Conservation (phyloP, 2,888 invertebrate species). For the Drosophila stalkeri region DNA sequence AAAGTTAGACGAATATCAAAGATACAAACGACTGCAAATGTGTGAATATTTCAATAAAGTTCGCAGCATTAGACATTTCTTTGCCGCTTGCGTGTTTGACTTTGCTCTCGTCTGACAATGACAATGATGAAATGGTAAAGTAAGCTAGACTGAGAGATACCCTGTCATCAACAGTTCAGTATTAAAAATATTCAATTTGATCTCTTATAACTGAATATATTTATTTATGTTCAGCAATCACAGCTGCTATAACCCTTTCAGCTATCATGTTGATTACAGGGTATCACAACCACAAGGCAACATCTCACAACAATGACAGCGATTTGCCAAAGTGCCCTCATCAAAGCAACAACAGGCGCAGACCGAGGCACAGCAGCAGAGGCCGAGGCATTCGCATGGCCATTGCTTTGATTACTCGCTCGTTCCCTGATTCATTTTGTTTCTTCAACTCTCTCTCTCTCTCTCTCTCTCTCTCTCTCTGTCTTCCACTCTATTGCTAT, state of each 20-base stretch:
- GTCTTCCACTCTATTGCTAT: too few species aligned
- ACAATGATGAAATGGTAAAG: too few species aligned
- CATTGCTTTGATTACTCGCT: slow-evolving; percentile 53
- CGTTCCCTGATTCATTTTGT: slow-evolving; percentile 19
- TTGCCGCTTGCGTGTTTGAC: slow-evolving; percentile 41
- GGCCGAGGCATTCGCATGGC: slow-evolving; percentile 33
- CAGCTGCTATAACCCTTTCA: too few species aligned
- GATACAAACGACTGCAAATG: slow-evolving; percentile 23
- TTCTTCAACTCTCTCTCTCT: neutral
- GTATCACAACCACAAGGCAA: slow-evolving; percentile 23
- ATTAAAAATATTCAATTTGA: neutral
- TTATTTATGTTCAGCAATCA: too few species aligned
- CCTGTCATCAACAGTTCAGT: neutral
- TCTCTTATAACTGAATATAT: neutral
- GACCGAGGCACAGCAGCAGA: slow-evolving; percentile 11
- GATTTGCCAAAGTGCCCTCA: slow-evolving; percentile 77
- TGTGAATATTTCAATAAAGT: slow-evolving; percentile 58
- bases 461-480: neutral
- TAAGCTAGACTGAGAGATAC: neutral
- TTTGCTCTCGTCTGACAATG: slow-evolving; percentile 26
- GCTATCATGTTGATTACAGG: neutral
- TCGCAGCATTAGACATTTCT: slow-evolving; percentile 18
- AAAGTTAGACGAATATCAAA: slow-evolving; percentile 7
- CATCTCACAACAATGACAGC: slow-evolving; percentile 49
- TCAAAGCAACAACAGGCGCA: slow-evolving; percentile 78